Evolutionary conservation across 2,113 vertebrate species (phyloP).

Genomic region (Anthoscopus minutus): DNA sequence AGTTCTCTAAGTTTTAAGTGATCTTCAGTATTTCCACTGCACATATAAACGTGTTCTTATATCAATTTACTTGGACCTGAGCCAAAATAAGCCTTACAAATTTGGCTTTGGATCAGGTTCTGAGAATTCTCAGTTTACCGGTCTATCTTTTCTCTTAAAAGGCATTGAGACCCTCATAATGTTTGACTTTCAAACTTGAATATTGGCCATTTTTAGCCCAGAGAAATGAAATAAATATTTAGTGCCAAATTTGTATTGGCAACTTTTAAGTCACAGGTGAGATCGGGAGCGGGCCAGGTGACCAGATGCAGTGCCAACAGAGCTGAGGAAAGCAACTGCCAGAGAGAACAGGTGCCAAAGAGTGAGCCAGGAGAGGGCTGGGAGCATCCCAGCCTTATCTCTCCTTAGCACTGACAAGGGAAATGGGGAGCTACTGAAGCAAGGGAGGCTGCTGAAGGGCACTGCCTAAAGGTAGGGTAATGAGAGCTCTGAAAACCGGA

Average conservation of each 20-base stretch:
- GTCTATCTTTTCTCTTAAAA: constrained; percentile 3
- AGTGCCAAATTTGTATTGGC: constrained; percentile 61
- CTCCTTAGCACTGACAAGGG: not conserved
- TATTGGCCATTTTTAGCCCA: constrained; percentile 40
- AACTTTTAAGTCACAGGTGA: constrained; percentile 15
- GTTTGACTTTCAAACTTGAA: constrained; percentile 59
- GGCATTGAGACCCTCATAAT: not conserved
- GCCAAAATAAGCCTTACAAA: not conserved
- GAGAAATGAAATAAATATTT: constrained; percentile 13
- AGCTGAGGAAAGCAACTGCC: not conserved
- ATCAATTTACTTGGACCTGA: not conserved
- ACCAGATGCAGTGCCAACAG: not conserved
- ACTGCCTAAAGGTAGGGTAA: not conserved
- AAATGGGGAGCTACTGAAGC: not conserved
- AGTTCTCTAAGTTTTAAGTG: not conserved
- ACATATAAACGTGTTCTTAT: not conserved
- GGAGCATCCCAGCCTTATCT: too few species aligned
- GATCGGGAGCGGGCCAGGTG: not conserved
- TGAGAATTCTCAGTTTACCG: not conserved
- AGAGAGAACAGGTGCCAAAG: not conserved
- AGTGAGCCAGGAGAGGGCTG: not conserved
- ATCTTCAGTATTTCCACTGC: not conserved
- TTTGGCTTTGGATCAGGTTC: not conserved
- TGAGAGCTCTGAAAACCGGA: not conserved
- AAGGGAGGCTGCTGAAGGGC: not conserved